Evolutionary conservation across 1,140 invertebrate genomes (phyloP).

Genomic region (Euwallacea similis): DNA sequence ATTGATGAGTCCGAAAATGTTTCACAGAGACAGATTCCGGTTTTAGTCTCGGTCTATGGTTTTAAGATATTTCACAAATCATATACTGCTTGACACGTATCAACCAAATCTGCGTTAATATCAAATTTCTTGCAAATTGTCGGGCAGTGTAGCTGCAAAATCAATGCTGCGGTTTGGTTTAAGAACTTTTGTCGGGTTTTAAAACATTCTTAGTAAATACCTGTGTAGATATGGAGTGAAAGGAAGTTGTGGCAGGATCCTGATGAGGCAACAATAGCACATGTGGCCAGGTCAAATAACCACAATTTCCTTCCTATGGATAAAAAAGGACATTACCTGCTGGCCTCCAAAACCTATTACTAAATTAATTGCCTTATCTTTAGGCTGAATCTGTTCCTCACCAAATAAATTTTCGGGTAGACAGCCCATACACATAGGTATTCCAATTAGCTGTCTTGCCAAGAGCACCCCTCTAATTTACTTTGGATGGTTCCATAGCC

Average conservation of each 20-base stretch:
- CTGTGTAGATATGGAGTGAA: too few species aligned
- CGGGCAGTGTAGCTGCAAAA: too few species aligned
- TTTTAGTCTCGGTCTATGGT: constrained; percentile 25
- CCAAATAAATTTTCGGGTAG: constrained; percentile 8
- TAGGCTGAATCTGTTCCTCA: neutral
- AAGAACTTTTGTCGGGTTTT: too few species aligned
- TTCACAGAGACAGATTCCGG: constrained; percentile 25
- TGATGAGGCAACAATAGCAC: too few species aligned
- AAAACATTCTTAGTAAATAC: too few species aligned
- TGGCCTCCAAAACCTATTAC: constrained; percentile 3
- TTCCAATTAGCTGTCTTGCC: constrained; percentile 1
- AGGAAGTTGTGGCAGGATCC: too few species aligned
- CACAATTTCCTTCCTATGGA: too few species aligned
- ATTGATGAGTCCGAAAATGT: constrained; percentile 21
- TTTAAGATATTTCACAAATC: constrained; percentile 22
- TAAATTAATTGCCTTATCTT: constrained; percentile 13
- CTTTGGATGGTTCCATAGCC: neutral
- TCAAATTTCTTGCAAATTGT: too few species aligned
- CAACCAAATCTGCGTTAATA: too few species aligned
- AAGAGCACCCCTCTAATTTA: constrained; percentile 8
- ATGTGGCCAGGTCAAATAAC: too few species aligned
- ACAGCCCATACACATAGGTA: neutral
- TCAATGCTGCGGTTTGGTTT: too few species aligned
- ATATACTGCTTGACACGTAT: constrained; percentile 11
- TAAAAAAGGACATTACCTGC: neutral